Conservation (phyloP, 2,113 vertebrate genomes). For the Telmatochromis sp. region DNA sequence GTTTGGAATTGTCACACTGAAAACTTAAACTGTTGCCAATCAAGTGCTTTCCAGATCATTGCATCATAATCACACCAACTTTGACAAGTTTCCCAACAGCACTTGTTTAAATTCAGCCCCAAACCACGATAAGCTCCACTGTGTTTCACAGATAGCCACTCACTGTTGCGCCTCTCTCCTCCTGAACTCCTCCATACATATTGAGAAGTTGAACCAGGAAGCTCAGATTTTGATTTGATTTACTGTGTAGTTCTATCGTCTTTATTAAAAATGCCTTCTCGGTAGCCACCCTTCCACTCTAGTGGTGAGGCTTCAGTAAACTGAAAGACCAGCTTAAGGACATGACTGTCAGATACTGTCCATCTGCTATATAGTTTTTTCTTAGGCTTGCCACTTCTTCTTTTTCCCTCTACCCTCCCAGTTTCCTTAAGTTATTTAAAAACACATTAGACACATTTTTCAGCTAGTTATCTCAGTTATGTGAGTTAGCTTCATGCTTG, state of each 20-base stretch:
- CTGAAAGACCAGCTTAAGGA: background rate
- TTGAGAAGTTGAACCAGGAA: fast-evolving
- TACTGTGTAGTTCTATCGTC: background rate
- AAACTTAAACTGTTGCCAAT: background rate
- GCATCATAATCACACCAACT: background rate
- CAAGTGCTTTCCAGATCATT: fast-evolving
- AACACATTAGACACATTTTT: background rate
- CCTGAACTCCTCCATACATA: background rate
- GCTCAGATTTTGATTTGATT: fast-evolving
- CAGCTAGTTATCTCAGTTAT: background rate
- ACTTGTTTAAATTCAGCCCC: background rate
- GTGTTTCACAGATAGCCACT: background rate
- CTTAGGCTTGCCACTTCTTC: background rate
- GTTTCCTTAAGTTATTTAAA: background rate
- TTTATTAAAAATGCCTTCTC: background rate
- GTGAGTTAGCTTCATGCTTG: background rate
- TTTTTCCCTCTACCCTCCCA: background rate
- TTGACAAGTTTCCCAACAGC: background rate
- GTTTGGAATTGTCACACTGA: background rate
- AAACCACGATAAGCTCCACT: background rate
- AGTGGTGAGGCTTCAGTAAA: background rate
- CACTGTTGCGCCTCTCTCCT: background rate
- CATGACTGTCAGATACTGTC: background rate
- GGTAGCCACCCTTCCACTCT: background rate
- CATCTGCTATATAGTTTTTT: background rate